Evolutionary conservation across 2,888 invertebrate species (phyloP), one percentile per base, ranked within the genome.

Genomic region (Harpalus rufipes): DNA sequence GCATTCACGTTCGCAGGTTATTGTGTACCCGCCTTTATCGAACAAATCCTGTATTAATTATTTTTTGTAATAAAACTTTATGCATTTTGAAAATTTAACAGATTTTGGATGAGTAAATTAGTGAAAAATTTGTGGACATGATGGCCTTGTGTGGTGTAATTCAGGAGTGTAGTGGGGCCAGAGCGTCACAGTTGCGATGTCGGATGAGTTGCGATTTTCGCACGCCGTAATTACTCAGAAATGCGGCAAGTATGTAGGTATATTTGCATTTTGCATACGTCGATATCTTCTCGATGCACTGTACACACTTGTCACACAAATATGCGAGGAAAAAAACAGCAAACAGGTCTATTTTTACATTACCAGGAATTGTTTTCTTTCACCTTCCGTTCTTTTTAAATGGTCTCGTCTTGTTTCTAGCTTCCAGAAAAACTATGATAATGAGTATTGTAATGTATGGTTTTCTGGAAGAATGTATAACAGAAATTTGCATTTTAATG

Each of bases 171-270:
- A 25, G 63, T 63, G 63, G 25, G 25, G 63, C 63, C 21, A 7
- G 44, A 63, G 12, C 68, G 74, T 74, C 51, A 74, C 41, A 32
- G 39, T 72, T 44, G 41, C 72, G 21, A 44, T 21, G 21, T 44
- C 51, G 51, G 74, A 74, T 74, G 74, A 74, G 51, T 74, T 74
- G 74, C 74, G 58, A 25, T 56, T 58, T 78, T 51, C 56, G 21
- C 56, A 51, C 32, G 58, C 78, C 14, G 78, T 78, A 78, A 78
- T 78, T 78, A 78, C 78, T 58, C n/a, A 78, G 78, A 78, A 78
- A 78, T 78, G 78, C 58, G 78, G 78, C 58, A 78, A 78, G 58
- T 81, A 61, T 81, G 78, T 78, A 78, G 41, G 58, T 44, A 61
- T 81, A 65, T 81, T 44, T 81, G 61, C 80, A 80, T 80, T 39